phyloP scores from a whole-genome alignment of 2,888 invertebrate species.

The Heterodera filipjevi region DNA sequence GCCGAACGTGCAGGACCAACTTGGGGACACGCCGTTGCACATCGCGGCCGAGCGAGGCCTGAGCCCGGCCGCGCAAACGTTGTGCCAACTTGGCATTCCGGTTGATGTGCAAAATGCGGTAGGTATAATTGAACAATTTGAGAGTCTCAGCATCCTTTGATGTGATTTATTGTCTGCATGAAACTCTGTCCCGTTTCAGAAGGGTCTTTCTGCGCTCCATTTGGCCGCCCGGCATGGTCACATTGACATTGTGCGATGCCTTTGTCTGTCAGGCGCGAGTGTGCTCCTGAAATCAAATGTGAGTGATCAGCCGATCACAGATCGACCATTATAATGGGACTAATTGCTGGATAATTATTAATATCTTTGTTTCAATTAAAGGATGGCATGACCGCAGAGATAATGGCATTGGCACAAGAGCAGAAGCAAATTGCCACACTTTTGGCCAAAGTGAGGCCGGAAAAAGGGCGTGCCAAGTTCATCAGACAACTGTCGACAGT shows the following conservation, averaged over 20 bases:
- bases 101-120: constrained; percentile 74
- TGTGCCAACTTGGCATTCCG: constrained; percentile 72
- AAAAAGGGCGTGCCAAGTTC: constrained; percentile 59
- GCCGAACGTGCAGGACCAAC: constrained; percentile 68
- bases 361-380: constrained; percentile 46
- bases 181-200: constrained; percentile 56
- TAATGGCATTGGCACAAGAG: constrained; percentile 78
- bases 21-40: constrained; percentile 73
- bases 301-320: no score
- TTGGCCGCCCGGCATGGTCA: constrained; percentile 77
- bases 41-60: constrained; percentile 71
- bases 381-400: constrained; percentile 77
- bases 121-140: no score
- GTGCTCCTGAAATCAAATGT: constrained; percentile 51
- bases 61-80: constrained; percentile 71
- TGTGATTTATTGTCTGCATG: no score
- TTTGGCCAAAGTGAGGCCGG: constrained; percentile 64
- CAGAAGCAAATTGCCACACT: constrained; percentile 75
- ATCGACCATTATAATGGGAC: no score
- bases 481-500: constrained; percentile 71
- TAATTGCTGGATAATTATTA: not conserved
- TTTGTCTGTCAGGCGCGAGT: constrained; percentile 77
- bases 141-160: no score
- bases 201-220: constrained; percentile 72
- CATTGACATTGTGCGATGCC: constrained; percentile 75